Conservation (phyloP, 2,797 vertebrate species). For the Ctenochaetus hawaiiensis region DNA sequence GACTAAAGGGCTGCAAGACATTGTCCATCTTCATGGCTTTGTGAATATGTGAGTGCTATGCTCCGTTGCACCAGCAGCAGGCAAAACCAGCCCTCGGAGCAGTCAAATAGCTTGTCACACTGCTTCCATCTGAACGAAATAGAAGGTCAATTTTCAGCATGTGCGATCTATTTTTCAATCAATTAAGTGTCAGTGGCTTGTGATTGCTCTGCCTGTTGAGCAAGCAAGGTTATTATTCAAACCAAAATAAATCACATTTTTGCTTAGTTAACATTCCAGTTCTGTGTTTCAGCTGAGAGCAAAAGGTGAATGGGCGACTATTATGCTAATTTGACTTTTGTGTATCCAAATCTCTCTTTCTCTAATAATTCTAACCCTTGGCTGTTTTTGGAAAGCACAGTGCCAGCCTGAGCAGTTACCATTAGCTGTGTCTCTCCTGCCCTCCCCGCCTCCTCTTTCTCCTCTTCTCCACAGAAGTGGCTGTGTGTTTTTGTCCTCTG, state of each 20-base stretch:
- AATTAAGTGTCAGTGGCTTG: constrained; percentile 54
- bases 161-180: constrained; percentile 34
- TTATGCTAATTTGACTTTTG: constrained; percentile 50
- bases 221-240: constrained; percentile 8
- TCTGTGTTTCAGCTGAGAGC: constrained; percentile 36
- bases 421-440: constrained; percentile 32
- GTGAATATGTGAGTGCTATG: constrained; percentile 30
- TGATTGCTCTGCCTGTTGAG: constrained; percentile 26
- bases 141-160: constrained; percentile 24
- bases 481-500: constrained; percentile 79
- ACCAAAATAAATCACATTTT: constrained; percentile 15
- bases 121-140: constrained; percentile 29
- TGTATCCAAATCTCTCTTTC: constrained; percentile 34
- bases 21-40: neutral
- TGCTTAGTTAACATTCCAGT: constrained; percentile 16
- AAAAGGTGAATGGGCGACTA: constrained; percentile 45
- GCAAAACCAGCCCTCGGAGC: constrained; percentile 30
- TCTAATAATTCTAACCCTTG: constrained; percentile 44
- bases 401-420: constrained; percentile 47
- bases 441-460: constrained; percentile 7
- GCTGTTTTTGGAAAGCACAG: constrained; percentile 49
- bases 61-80: constrained; percentile 30
- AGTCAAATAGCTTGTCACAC: constrained; percentile 26
- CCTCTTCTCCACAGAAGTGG: constrained; percentile 63
- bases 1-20: constrained; percentile 14